Conservation (phyloP, 1,140 invertebrate species). For the Dreissena polymorpha region DNA sequence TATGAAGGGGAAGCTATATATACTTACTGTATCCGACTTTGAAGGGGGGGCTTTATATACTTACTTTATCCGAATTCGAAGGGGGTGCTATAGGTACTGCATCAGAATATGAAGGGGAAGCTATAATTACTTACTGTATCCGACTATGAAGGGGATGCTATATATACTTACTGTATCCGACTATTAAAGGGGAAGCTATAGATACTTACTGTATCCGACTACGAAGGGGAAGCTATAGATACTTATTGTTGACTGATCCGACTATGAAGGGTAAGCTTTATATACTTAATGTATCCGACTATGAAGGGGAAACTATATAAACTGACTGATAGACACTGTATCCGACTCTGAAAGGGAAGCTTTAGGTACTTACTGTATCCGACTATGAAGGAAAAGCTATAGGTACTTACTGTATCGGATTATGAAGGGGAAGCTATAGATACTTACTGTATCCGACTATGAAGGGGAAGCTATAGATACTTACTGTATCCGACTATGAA, state of each 20-base stretch:
- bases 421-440: no score
- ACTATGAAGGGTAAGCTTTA: conserved; percentile 71
- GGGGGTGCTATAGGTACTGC: conserved; percentile 68
- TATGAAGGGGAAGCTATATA: conserved; percentile 69
- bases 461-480: no score
- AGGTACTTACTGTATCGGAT: no score
- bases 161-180: conserved; percentile 71
- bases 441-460: no score
- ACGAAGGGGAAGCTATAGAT: conserved; percentile 70
- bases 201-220: conserved; percentile 69
- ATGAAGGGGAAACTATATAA: conserved; percentile 69
- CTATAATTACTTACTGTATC: conserved; percentile 70
- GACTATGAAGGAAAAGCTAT: no score
- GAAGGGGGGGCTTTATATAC: conserved; percentile 70
- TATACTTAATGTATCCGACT: conserved; percentile 69
- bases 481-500: conserved; percentile 74
- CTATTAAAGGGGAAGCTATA: conserved; percentile 71
- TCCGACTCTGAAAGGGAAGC: conserved; percentile 67
- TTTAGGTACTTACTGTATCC: conserved; percentile 71
- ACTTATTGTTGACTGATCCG: conserved; percentile 71
- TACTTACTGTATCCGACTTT: conserved; percentile 72
- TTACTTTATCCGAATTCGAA: conserved; percentile 69
- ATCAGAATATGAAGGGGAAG: conserved; percentile 70
- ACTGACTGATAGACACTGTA: no score
- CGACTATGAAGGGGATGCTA: conserved; percentile 69